phyloP scores from a whole-genome alignment of 2,888 invertebrate species.

The Eulithis testata region DNA sequence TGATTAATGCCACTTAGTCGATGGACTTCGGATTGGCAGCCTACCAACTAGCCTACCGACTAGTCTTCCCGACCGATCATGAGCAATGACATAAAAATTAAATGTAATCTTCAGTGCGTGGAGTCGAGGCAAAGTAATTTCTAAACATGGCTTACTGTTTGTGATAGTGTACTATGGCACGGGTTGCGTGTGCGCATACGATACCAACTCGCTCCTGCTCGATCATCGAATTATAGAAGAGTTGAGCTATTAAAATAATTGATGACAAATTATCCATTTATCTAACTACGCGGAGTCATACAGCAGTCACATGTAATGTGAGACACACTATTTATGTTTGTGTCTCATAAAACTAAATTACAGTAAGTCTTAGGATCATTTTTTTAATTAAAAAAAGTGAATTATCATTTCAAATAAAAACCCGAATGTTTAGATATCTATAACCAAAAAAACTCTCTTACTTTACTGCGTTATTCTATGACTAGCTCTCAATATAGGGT shows the following conservation, averaged over 20 bases:
- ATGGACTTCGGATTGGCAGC: too few species aligned
- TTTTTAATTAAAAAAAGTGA: too few species aligned
- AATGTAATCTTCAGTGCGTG: background rate
- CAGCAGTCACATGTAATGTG: conserved; percentile 28
- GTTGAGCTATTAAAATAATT: conserved; percentile 63
- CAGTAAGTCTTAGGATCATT: too few species aligned
- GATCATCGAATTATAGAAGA: conserved; percentile 61
- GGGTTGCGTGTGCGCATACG: conserved; percentile 56
- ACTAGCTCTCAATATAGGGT: too few species aligned
- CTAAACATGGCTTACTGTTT: conserved; percentile 10
- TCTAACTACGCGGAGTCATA: conserved; percentile 44
- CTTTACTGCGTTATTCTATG: too few species aligned
- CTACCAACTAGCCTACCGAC: too few species aligned
- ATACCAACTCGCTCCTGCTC: conserved; percentile 46
- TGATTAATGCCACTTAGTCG: too few species aligned
- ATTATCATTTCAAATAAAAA: too few species aligned
- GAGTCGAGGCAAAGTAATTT: background rate
- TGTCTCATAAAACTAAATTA: background rate
- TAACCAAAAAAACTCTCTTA: too few species aligned
- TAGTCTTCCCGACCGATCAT: too few species aligned
- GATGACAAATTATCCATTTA: conserved; percentile 56
- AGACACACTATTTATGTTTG: conserved; percentile 10
- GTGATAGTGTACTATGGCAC: conserved; percentile 15
- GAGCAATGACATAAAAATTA: background rate
- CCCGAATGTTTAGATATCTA: too few species aligned